Conservation (phyloP, 2,113 vertebrate genomes). For the Speoplatyrhinus poulsoni region DNA sequence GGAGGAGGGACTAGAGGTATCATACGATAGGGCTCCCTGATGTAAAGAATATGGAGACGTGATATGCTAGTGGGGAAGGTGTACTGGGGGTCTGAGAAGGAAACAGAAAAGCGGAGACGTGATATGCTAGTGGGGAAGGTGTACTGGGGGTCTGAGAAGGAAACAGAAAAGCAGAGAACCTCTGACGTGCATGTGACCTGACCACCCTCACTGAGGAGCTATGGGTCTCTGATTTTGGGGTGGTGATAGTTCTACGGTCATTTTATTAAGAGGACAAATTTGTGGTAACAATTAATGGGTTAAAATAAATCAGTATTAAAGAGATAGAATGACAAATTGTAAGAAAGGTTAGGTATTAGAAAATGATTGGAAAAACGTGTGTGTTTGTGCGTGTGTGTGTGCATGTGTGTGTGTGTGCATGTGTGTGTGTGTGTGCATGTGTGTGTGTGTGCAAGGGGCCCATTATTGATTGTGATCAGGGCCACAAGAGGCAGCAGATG, state of each 20-base stretch:
- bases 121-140: neutral
- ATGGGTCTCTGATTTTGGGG: neutral
- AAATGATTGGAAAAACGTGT: neutral
- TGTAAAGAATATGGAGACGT: slow-evolving; percentile 8
- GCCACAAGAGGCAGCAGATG: slow-evolving; percentile 31
- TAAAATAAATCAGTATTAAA: neutral
- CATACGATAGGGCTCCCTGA: neutral
- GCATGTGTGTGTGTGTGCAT: neutral
- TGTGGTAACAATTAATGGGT: neutral
- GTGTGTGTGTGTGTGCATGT: neutral
- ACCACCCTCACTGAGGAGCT: neutral
- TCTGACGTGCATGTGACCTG: too few species aligned
- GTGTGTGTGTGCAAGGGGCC: neutral
- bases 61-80: neutral
- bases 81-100: neutral
- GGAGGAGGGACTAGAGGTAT: neutral
- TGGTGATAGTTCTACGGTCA: too few species aligned
- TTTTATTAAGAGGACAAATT: neutral
- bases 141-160: neutral
- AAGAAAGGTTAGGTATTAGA: neutral
- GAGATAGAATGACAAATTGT: neutral
- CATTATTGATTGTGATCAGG: neutral
- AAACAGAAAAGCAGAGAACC: neutral
- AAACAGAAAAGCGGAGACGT: neutral
- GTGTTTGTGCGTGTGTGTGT: slow-evolving; percentile 4